phyloP scores from a whole-genome alignment of 2,888 invertebrate genomes.

The Cheilosia vernalis region DNA sequence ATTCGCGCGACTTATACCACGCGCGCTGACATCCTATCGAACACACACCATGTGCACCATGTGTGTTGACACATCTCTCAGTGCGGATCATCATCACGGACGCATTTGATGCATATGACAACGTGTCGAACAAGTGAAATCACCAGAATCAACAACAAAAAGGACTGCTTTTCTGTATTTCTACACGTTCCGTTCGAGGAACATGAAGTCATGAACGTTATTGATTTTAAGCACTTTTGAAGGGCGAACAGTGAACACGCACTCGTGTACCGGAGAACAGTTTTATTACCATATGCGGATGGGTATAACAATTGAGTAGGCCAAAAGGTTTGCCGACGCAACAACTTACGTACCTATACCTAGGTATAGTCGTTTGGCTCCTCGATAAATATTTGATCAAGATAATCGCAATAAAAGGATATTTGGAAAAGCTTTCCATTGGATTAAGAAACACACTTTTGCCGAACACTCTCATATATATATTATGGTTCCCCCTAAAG shows the following conservation, averaged over 20 bases:
- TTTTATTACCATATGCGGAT: constrained; percentile 55
- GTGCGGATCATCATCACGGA: constrained; percentile 37
- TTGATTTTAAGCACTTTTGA: constrained; percentile 66
- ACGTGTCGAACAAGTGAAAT: constrained; percentile 55
- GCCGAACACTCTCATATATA: constrained; percentile 30
- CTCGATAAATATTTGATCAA: constrained; percentile 73
- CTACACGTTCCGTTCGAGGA: constrained; percentile 1
- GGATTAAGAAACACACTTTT: constrained; percentile 68
- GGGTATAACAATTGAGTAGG: constrained; percentile 66
- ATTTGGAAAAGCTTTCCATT: constrained; percentile 64
- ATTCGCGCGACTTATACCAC: constrained; percentile 60
- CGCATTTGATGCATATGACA: constrained; percentile 66
- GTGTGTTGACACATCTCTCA: constrained; percentile 62
- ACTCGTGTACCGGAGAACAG: background rate
- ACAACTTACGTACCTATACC: background rate
- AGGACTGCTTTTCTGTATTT: constrained; percentile 12
- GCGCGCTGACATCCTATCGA: constrained; percentile 57
- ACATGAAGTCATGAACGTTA: constrained; percentile 37
- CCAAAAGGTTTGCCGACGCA: constrained; percentile 34
- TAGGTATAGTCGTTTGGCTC: constrained; percentile 6
- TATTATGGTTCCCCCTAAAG: constrained; percentile 22
- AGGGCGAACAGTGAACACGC: constrained; percentile 10
- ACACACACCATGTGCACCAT: constrained; percentile 1
- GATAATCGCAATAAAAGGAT: constrained; percentile 71
- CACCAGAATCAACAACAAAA: constrained; percentile 38